Percentiles rank a stretch among this genome's conserved stretches.
Conservation (phyloP, 1,140 invertebrate species). For the Orussus abietinus region DNA sequence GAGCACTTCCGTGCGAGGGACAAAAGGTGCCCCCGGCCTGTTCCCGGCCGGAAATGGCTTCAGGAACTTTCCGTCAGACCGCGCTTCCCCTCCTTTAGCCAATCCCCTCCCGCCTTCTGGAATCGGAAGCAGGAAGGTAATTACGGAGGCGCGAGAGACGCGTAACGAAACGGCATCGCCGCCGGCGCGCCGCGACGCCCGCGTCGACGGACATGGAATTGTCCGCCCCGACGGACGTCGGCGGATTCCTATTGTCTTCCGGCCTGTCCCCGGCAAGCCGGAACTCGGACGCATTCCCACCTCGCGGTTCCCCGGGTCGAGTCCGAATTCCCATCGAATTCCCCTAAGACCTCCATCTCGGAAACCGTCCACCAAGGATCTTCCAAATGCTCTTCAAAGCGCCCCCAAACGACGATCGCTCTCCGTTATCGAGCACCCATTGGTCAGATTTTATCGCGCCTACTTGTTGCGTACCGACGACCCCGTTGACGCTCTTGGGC, state of each 20-base stretch:
- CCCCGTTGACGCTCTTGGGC: no score
- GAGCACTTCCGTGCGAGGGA: slow-evolving; percentile 41
- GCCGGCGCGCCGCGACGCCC: not conserved
- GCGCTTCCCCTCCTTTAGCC: not conserved
- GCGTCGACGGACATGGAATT: slow-evolving; percentile 3
- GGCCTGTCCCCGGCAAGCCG: no score
- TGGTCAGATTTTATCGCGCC: no score
- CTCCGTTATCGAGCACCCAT: no score
- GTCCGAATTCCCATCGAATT: not conserved
- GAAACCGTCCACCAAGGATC: no score
- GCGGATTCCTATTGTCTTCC: slow-evolving; percentile 22
- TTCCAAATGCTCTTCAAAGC: no score
- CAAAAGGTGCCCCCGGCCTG: slow-evolving; percentile 36
- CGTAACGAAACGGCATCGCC: no score
- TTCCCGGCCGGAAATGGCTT: slow-evolving; percentile 48
- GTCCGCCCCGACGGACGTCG: slow-evolving; percentile 2
- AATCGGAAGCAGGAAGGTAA: slow-evolving; percentile 39
- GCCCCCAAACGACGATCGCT: no score
- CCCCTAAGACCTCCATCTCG: slow-evolving; percentile 3
- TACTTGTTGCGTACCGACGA: no score
- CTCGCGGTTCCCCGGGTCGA: no score
- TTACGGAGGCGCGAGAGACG: slow-evolving; percentile 8
- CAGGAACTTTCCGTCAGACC: slow-evolving; percentile 26
- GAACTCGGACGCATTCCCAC: no score
- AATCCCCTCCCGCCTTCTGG: slow-evolving; percentile 17